Base-by-base conservation (phyloP, 2,888 invertebrate species). In the Globia sparganii region DNA sequence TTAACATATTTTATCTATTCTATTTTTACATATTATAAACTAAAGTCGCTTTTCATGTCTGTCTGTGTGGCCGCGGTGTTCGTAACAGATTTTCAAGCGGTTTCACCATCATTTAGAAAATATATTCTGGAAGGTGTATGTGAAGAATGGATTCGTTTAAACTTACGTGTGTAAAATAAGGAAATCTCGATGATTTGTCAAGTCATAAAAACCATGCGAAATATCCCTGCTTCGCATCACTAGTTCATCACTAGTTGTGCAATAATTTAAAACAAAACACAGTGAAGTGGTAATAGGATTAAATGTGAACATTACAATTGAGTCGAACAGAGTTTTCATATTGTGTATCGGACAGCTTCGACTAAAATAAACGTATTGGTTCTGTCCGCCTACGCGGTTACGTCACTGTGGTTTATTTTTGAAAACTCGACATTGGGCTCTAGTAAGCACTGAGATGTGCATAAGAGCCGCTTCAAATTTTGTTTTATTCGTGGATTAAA, bases 401-500 rank as follows among this genome's bases (percentile, higher is more conserved):
- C 56, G 82, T 64, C 40, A 64, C 28, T 58, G 15, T 28, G 31
- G 15, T 62, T 0, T 75, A 58, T 62, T 75, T 78, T 75, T 62
- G 11, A 2, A 31, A 49, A 34, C 25, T 49, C 31, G 25, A 43
- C 28, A 43, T 2, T 81, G 43, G 21, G 43, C n/a, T 78, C 15
- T 62, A 40, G 31, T 37, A 28, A 65, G 25, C 4, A 34, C 5
- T 18, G 53, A 34, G 31, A 66, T 4, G 25, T 34, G 25, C 4
- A 53, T 53, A 34, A 49, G 28, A 46, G 37, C 8, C 2, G 43
- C n/a, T 37, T 66, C 4, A 43, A 37, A 61, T 37, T 49, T 4
- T 37, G 15, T 46, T 79, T 69, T 56, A 40, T 46, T 0, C 21
- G 1, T 6, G 0, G 18, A 46, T 49, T 3, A 21, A 21, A 21